Conservation (phyloP, 2,797 vertebrate genomes). For the Acanthiza pusilla region DNA sequence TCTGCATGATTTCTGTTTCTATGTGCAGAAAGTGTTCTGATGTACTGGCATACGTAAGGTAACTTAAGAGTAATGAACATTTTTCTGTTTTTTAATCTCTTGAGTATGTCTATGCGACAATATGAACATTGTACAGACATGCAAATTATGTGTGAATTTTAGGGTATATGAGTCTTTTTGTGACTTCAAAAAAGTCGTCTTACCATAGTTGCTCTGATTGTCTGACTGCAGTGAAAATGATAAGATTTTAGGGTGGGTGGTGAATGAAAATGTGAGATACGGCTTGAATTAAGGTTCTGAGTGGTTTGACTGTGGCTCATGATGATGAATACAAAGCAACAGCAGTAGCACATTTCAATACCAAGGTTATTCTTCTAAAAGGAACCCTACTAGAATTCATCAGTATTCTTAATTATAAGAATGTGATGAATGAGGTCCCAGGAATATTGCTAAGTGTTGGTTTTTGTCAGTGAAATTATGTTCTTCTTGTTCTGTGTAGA, state of each 20-base stretch:
- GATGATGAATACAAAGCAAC: not conserved
- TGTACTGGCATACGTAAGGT: not conserved
- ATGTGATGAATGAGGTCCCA: not conserved
- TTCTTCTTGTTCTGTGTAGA: not conserved
- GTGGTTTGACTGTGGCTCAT: not conserved
- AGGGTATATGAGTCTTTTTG: not conserved
- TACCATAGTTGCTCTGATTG: not conserved
- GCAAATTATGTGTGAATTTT: not conserved
- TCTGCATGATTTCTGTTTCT: not conserved
- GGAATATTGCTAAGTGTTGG: rapidly evolving
- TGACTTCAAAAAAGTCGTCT: not conserved
- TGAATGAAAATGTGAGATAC: not conserved
- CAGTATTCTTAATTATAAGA: not conserved
- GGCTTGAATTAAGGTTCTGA: not conserved
- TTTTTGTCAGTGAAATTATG: not conserved
- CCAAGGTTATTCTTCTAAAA: not conserved
- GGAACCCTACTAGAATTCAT: not conserved
- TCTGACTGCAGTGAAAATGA: not conserved
- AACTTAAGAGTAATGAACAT: not conserved
- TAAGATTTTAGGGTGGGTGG: not conserved
- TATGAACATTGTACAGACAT: not conserved
- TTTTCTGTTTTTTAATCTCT: not conserved
- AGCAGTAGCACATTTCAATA: not conserved
- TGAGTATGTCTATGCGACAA: not conserved
- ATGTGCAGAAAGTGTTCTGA: not conserved